phyloP scores from a whole-genome alignment of 2,113 vertebrate genomes.

The Alethe diademata region DNA sequence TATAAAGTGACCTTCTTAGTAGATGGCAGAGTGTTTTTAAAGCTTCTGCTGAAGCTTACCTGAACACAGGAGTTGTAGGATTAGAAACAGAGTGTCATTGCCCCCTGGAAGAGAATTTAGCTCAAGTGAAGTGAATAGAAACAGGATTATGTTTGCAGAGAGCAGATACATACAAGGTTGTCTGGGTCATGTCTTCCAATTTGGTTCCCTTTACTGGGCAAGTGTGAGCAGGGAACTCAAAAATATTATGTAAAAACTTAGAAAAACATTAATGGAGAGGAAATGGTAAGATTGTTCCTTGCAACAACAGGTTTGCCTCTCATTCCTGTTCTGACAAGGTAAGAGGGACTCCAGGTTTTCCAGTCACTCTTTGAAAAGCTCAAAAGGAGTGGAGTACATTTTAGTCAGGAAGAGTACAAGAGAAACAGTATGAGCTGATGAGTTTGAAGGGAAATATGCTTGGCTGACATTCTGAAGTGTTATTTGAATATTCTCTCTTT shows the following conservation, averaged over 20 bases:
- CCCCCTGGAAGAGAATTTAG: neutral
- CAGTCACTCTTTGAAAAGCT: neutral
- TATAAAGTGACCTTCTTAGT: neutral
- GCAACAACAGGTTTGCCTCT: neutral
- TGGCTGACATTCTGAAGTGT: slow-evolving; percentile 34
- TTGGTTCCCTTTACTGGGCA: neutral
- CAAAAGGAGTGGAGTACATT: neutral
- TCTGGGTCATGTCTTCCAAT: neutral
- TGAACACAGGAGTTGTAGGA: neutral
- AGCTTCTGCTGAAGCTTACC: neutral
- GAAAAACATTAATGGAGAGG: neutral
- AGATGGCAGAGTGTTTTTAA: neutral
- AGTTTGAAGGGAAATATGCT: slow-evolving; percentile 4
- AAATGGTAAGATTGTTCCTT: neutral
- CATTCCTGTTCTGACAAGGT: neutral
- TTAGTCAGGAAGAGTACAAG: neutral
- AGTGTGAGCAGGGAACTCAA: neutral
- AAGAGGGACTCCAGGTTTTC: neutral
- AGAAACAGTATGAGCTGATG: neutral
- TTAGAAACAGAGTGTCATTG: neutral
- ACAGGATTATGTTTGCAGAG: neutral
- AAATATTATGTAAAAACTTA: neutral
- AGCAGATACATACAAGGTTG: neutral
- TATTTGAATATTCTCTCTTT: slow-evolving; percentile 21
- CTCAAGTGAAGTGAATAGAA: neutral